Evolutionary conservation across 2,113 vertebrate species (phyloP), one percentile per base, ranked within the genome.

Genomic region (Galbula dea): DNA sequence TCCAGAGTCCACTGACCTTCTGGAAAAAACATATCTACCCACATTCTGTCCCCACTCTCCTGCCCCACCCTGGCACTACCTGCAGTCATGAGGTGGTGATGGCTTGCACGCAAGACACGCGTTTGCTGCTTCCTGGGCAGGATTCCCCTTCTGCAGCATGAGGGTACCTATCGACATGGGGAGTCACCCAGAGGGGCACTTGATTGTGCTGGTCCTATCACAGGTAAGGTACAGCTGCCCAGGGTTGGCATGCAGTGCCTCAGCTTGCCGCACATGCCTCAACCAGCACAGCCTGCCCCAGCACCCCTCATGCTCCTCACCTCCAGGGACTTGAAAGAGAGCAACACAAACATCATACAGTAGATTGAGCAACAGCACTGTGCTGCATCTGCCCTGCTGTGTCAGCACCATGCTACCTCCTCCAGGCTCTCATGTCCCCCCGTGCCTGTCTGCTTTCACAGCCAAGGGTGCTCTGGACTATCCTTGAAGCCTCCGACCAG

Each of bases 371-470:
- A 95, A 96, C 11, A 81, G 16, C 55, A 68, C 73, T 6, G 0
- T 93, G 90, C 86, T 83, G 68, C 72, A 83, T 83, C 89, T 86
- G 94, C 86, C 65, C 48, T 89, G 74, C 66, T 84, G 48, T 19
- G 69, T 88, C 89, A 92, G 66, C 66, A 41, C 17, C 1, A 1
- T 73, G 36, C 9, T 59, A 51, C 19, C 26, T 41, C 69, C 39
- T 62, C 37, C 37, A 58, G 59, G 20, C 43, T 81, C 36, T 30
- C 46, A n/a, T 1, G 7, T 76, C 9, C 18, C 43, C 26, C 24
- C 0, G 0, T 2, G 4, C 20, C 21, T 0, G 0, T 13, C 29
- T 15, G 11, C 41, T 81, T 21, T 16, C 54, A 49, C 20, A 24
- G 19, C 55, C 1, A 2, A n/a, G 24, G 36, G 29, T 27, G 29